Evolutionary conservation across 2,113 vertebrate species (phyloP).

Genomic region (Thermophis baileyi): DNA sequence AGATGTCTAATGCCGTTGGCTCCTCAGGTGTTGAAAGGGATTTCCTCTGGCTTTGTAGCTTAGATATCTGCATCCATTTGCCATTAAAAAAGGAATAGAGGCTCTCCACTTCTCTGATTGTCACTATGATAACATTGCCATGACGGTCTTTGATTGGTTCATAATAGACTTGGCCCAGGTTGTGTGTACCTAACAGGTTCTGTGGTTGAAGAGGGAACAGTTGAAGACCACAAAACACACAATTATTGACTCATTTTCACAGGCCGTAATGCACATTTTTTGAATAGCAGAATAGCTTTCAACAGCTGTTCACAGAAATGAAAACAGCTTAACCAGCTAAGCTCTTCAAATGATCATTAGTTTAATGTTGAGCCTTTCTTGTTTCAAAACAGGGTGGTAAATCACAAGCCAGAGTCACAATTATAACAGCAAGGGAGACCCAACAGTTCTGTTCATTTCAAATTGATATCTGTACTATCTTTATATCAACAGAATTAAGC

Average conservation of each 20-base stretch:
- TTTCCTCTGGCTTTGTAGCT: slow-evolving; percentile 96
- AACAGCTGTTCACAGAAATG: not conserved
- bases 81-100: slow-evolving; percentile 88
- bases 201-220: slow-evolving; percentile 40
- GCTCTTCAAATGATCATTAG: not conserved
- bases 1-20: slow-evolving; percentile 92
- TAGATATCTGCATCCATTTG: slow-evolving; percentile 95
- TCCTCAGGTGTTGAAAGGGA: slow-evolving; percentile 96
- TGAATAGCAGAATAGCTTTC: not conserved
- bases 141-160: slow-evolving; percentile 97
- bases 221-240: not conserved
- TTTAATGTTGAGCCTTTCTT: not conserved
- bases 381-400: not conserved
- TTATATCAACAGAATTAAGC: not conserved
- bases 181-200: slow-evolving; percentile 94
- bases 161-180: slow-evolving; percentile 91
- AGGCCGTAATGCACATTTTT: not conserved
- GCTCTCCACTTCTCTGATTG: slow-evolving; percentile 86
- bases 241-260: not conserved
- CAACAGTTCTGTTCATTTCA: not conserved
- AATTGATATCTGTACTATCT: not conserved
- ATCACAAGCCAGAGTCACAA: not conserved
- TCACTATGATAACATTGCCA: slow-evolving; percentile 91
- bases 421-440: not conserved
- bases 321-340: not conserved